Conservation (phyloP, 2,113 vertebrate species). For the Bagarius yarrelli region DNA sequence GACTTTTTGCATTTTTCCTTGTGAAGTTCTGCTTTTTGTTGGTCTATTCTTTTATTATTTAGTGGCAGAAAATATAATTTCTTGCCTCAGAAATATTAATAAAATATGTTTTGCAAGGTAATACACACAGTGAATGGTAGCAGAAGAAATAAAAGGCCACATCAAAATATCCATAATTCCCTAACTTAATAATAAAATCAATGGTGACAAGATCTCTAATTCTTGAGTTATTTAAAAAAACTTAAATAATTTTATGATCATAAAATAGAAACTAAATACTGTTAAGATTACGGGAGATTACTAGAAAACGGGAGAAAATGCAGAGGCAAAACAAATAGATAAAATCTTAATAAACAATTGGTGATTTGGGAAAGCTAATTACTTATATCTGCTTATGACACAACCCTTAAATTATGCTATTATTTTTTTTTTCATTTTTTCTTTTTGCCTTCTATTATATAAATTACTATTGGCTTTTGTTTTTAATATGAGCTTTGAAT, state of each 20-base stretch:
- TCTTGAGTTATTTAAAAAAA: background rate
- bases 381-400: background rate
- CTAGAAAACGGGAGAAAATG: no score
- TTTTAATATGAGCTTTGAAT: no score
- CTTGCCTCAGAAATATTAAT: background rate
- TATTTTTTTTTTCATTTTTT: no score
- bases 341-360: background rate
- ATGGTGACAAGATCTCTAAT: background rate
- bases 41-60: background rate
- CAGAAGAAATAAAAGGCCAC: background rate
- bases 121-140: background rate
- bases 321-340: background rate
- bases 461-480: no score
- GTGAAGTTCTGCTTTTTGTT: background rate
- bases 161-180: background rate
- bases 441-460: no score
- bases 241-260: constrained; percentile 3
- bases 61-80: background rate
- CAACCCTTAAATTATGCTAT: background rate
- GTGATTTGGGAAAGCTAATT: background rate
- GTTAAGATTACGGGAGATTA: background rate
- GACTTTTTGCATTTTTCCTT: background rate
- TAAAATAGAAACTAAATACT: background rate
- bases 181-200: background rate
- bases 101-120: background rate